Base-by-base conservation (phyloP, 2,797 vertebrate species). In the Sardinella longiceps region DNA sequence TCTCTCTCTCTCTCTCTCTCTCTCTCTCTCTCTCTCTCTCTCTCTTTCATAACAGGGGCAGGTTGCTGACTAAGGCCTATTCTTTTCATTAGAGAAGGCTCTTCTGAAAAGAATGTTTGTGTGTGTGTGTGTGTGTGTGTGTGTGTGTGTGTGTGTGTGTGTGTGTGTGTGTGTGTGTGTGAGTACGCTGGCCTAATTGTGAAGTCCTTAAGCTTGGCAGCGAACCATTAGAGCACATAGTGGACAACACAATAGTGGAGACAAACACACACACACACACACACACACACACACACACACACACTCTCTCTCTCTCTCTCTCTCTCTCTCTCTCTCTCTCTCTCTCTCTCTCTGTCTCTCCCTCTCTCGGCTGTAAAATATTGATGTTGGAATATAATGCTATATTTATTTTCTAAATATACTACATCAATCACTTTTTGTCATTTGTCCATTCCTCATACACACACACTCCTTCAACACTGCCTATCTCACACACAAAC, bases 21-120 rank as follows among this genome's bases (percentile, higher is more conserved):
- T n/a, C n/a, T 56, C 48, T 51, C 48, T 14, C 48, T 28, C n/a
- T 63, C 58, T 28, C 58, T 30, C 60, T 30, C 60, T 63, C 9
- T 63, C 25, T 63, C 30, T 63, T 25, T 95, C 91, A 81, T 94
- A 95, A 95, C 92, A 92, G 93, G 93, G 91, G 93, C 95, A 95
- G 94, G 93, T 93, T 93, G 93, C 96, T 97, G 96, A 97, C 94
- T 94, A 95, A 96, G 95, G 93, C 81, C 88, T 94, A 92, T 93
- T 93, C 88, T 88, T 87, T 88, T 87, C 87, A 91, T 90, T 89
- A 87, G 46, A 84, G 81, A 86, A 86, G 84, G 60, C 60, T 63
- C 60, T 63, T 63, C 60, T 63, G 60, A 63, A 63, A 63, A 63
- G 60, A 63, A 28, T 63, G 60, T 63, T 28, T 63, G 60, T 63